Evolutionary conservation across 2,797 vertebrate genomes (phyloP), one percentile per base, ranked within the genome.

Genomic region (Crenichthys baileyi): DNA sequence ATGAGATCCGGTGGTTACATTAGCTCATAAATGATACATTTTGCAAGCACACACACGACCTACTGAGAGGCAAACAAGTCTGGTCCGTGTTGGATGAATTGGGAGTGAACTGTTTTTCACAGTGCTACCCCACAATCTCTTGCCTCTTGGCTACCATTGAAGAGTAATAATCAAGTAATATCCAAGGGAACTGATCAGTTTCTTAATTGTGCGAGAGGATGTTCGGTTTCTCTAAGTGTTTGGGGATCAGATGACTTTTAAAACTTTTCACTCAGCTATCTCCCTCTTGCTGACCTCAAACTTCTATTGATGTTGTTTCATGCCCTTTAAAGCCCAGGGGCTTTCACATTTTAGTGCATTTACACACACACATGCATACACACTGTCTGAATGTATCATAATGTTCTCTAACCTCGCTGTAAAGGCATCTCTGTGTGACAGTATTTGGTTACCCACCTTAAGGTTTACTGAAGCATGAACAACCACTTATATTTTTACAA

Each of bases 191-290:
- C 46, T 12, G 11, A 72, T 78, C 31, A 7, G 53, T 79, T 61
- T 78, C 48, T 63, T 5, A 16, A n/a, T 31, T 76, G 18, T 67
- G 60, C 56, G 44, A 50, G 46, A 53, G 56, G n/a, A 51, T 39
- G 61, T 29, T 46, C 22, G 7, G 65, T 60, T 55, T 74, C n/a
- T 79, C 53, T 65, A 76, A 79, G 71, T 41, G 72, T 44, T 75
- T 55, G 76, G 75, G 72, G 67, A 77, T 77, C 50, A 22, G 78
- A 77, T 87, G 83, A 90, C 84, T 86, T 90, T 79, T 73, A 61
- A 80, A 88, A 86, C 77, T 79, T 81, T 84, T 70, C 72, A 53
- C 58, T 41, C 77, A 56, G 53, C 79, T 44, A 29, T 55, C 41
- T 63, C 31, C 1, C 44, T 72, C 60, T 48, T 31, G 75, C 31